A percentile compares a stretch with the other conserved stretches of the same genome.
These are phyloP conservation scores for Drosophila demipolita DNA, from an alignment of 2,888 invertebrate genomes.

Conservation along the genomic window DNA sequence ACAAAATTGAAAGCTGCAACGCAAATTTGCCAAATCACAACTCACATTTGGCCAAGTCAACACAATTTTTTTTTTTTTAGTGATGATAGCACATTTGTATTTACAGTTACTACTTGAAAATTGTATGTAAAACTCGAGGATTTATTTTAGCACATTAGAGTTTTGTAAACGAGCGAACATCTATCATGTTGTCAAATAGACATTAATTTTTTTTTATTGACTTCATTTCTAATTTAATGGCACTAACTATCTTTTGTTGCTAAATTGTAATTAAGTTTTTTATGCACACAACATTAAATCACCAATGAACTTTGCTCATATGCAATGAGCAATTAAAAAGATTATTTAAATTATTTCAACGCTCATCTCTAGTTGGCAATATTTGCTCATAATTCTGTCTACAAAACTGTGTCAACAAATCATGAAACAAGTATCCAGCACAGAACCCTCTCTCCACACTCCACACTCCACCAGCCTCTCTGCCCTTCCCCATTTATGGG, in stretches of 20 bases:
- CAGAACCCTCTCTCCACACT: not conserved
- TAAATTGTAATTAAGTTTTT: constrained; percentile 30
- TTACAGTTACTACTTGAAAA: not conserved
- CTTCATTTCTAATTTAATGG: constrained; percentile 31
- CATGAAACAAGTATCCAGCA: constrained; percentile 25
- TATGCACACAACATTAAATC: not conserved
- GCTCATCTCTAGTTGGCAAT: not conserved
- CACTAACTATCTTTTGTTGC: constrained; percentile 5
- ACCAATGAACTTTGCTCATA: constrained; percentile 7
- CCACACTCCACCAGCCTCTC: not conserved
- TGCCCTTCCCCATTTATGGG: constrained; percentile 21
- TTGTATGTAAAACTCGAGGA: not conserved
- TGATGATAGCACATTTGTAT: constrained; percentile 3
- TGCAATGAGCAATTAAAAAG: constrained; percentile 2
- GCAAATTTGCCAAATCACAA: constrained; percentile 1
- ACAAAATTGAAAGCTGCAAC: constrained; percentile 18
- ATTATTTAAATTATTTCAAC: not conserved
- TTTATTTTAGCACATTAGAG: not conserved
- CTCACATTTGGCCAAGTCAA: constrained; percentile 17
- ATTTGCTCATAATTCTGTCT: constrained; percentile 30
- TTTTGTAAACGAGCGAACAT: not conserved
- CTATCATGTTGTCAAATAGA: constrained; percentile 8
- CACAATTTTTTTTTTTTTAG: not conserved
- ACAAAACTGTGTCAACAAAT: constrained; percentile 50
- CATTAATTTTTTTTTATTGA: constrained; percentile 10